Evolutionary conservation across 2,888 invertebrate species (phyloP), one percentile per base, ranked within the genome.

Genomic region (Falcaria lacertinaria): DNA sequence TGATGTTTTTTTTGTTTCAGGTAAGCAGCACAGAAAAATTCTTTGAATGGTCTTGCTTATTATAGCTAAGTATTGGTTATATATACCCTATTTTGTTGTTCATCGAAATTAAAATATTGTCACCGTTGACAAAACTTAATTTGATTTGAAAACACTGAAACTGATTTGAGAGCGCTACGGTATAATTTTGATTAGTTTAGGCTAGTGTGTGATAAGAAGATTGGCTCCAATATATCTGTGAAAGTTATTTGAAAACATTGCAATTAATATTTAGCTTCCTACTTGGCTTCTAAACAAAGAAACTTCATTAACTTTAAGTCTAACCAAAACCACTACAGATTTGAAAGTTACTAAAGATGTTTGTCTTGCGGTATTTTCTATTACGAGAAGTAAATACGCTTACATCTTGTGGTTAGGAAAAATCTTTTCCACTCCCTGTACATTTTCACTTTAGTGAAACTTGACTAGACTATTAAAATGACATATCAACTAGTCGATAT

Each of bases 1-100:
- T 32, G 15, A 15, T 38, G 41, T 48, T 38, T 44, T 42, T 42
- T 39, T 65, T 60, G 53, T 64, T 67, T 15, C 68, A 67, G 67
- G 67, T 67, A 67, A 37, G 22, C 19, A 36, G 17, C 13, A 15
- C 15, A 22, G 14, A 1, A n/a, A n/a, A n/a, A n/a, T n/a, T n/a
- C n/a, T n/a, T n/a, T n/a, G n/a, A n/a, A n/a, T n/a, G n/a, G n/a
- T n/a, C n/a, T n/a, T n/a, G n/a, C n/a, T n/a, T n/a, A n/a, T n/a
- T n/a, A n/a, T n/a, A n/a, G n/a, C n/a, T n/a, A n/a, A n/a, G n/a
- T n/a, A n/a, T n/a, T n/a, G n/a, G n/a, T n/a, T n/a, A n/a, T n/a
- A n/a, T n/a, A n/a, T n/a, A n/a, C n/a, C n/a, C n/a, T n/a, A n/a
- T n/a, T n/a, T n/a, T n/a, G n/a, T n/a, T n/a, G n/a, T n/a, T n/a